A percentile compares a stretch with the other conserved stretches of the same genome.
Conservation (phyloP, 2,797 vertebrate genomes). For the Graptemys geographica region DNA sequence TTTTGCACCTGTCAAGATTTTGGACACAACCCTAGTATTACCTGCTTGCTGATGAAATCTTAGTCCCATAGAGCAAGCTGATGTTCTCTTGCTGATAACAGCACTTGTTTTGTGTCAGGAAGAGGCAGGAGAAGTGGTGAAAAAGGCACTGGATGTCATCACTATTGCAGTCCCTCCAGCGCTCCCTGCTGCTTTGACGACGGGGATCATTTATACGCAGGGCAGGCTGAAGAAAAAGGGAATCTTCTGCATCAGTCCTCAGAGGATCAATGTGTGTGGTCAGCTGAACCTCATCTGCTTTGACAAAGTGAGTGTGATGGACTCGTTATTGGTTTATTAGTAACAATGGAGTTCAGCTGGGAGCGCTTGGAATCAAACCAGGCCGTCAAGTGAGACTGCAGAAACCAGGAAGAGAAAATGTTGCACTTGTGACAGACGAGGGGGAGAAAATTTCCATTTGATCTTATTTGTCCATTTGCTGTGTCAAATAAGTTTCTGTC, state of each 20-base stretch:
- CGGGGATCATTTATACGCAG: slow-evolving; percentile 85
- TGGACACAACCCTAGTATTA: neutral
- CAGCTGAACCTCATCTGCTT: slow-evolving; percentile 86
- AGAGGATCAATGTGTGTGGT: slow-evolving; percentile 85
- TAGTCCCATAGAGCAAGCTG: neutral
- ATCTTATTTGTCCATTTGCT: neutral
- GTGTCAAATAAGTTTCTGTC: neutral
- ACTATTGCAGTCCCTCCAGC: slow-evolving; percentile 86
- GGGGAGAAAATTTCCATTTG: neutral
- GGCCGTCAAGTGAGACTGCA: neutral
- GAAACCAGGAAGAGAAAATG: neutral
- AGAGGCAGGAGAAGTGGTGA: slow-evolving; percentile 77
- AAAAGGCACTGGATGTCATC: slow-evolving; percentile 83
- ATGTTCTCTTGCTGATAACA: neutral
- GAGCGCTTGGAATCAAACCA: neutral
- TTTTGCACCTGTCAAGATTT: neutral
- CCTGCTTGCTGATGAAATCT: neutral
- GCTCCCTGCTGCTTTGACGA: slow-evolving; percentile 84
- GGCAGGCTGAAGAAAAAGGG: slow-evolving; percentile 81
- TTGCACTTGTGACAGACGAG: neutral
- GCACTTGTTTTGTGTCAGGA: slow-evolving; percentile 66
- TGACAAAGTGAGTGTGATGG: slow-evolving; percentile 80
- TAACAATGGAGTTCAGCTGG: neutral
- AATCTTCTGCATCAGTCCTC: slow-evolving; percentile 86
- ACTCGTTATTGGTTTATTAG: neutral